phyloP scores from a whole-genome alignment of 2,113 vertebrate genomes.

The Panurus biarmicus region DNA sequence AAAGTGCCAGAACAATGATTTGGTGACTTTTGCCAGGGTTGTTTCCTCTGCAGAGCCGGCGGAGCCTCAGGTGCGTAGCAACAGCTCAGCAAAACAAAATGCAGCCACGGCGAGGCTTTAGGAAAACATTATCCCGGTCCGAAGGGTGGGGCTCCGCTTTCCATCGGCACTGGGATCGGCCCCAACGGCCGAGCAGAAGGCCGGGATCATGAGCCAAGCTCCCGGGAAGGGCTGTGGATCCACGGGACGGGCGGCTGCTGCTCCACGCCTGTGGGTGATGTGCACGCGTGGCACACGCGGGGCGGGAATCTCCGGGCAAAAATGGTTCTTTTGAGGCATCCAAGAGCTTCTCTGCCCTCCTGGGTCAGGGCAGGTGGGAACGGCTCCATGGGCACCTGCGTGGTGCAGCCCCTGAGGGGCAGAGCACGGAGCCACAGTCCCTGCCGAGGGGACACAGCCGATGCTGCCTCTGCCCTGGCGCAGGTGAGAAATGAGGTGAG shows the following conservation, averaged over 20 bases:
- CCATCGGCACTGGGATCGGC: background rate
- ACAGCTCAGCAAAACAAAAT: slow-evolving; percentile 58
- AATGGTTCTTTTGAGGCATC: accelerated
- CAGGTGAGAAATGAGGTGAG: background rate
- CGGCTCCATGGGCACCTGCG: background rate
- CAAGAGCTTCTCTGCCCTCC: background rate
- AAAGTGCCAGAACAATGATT: slow-evolving; percentile 31
- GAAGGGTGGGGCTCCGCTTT: background rate
- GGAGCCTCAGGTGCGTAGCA: slow-evolving; percentile 42
- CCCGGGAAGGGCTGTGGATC: background rate
- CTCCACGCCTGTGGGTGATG: background rate
- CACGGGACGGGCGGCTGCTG: accelerated
- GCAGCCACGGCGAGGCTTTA: background rate
- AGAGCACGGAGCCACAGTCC: background rate
- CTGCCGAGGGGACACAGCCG: background rate
- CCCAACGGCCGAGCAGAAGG: background rate
- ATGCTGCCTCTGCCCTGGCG: background rate
- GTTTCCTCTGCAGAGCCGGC: background rate
- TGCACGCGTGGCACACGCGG: accelerated
- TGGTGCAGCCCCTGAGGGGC: background rate
- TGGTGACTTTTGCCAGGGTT: slow-evolving; percentile 10
- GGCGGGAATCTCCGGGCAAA: background rate
- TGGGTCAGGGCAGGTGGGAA: background rate
- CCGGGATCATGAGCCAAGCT: background rate
- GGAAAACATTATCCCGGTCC: background rate